Evolutionary conservation across 2,113 vertebrate genomes (phyloP).

Genomic region (Osmerus eperlanus): DNA sequence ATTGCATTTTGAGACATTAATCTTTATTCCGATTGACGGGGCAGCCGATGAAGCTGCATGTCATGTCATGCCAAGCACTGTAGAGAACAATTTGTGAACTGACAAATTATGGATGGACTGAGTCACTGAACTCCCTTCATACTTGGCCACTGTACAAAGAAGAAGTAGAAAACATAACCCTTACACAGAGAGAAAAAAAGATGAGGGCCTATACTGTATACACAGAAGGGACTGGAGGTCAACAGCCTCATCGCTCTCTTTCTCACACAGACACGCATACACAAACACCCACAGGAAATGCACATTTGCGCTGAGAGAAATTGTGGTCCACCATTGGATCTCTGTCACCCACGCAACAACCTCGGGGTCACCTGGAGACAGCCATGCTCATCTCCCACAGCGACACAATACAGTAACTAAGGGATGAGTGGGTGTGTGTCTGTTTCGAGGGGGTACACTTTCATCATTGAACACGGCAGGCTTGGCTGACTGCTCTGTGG

Average conservation of each 20-base stretch:
- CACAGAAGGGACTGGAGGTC: conserved; percentile 11
- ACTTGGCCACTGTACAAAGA: conserved; percentile 42
- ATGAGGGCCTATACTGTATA: conserved; percentile 24
- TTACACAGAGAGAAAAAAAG: conserved; percentile 24
- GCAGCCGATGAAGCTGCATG: too few species aligned
- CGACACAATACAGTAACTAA: neutral
- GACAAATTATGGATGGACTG: neutral
- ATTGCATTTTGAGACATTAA: too few species aligned
- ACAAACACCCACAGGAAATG: conserved; percentile 52
- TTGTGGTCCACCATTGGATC: neutral
- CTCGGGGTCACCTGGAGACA: conserved; percentile 19
- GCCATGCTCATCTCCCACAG: conserved; percentile 10
- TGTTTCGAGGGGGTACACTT: neutral
- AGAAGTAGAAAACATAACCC: conserved; percentile 20
- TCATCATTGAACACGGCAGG: conserved; percentile 8
- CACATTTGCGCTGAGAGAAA: conserved; percentile 51
- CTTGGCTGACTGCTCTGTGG: conserved; percentile 25
- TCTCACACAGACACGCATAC: neutral
- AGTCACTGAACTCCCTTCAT: conserved; percentile 19
- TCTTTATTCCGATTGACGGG: too few species aligned
- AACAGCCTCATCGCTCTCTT: neutral
- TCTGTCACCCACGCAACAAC: conserved; percentile 14
- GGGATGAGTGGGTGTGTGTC: neutral
- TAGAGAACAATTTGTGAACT: neutral
- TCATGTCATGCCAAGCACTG: neutral